Evolutionary conservation across 2,113 vertebrate genomes (phyloP), one percentile per base, ranked within the genome.

Genomic region (Aldabrachelys gigantea): DNA sequence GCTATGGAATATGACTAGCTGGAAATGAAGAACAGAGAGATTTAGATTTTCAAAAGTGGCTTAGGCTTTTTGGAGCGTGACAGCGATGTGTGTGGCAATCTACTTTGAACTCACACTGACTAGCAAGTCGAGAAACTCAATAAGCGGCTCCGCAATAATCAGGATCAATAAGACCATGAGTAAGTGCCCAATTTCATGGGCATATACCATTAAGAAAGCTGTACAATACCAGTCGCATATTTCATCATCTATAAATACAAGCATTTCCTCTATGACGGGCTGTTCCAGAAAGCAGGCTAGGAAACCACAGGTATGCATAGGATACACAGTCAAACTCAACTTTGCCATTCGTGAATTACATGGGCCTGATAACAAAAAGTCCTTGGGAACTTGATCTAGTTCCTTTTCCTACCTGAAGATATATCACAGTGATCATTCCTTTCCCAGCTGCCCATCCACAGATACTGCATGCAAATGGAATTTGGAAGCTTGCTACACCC

Each of bases 331-430:
- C 12, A 0, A 82, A 93, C 86, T 87, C 86, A 57, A 82, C 93
- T 89, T 89, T 80, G 85, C 78, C 6, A 4, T 27, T 90, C 6
- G 1, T 11, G 87, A 94, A 78, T 69, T 88, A 59, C 54, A 10
- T 0, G 2, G 1, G 0, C 85, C 49, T 6, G 0, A 8, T 6
- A 84, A 53, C 52, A 69, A 27, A 65, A 41, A 29, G 24, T 24
- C 38, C 85, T 88, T 53, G 22, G 83, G 38, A 89, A 93, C 0
- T 2, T 2, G 62, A 95, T 38, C 91, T 21, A 2, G 76, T 1
- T 93, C 92, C 85, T 78, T 11, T 85, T 93, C 79, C 86, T 1
- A 47, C 53, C 38, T 47, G 31, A 12, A 21, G 56, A 35, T 50
- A 2, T 24, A 78, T 24, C 69, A 41, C 22, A 25, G 29, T 31